Conservation (phyloP, 2,113 vertebrate genomes). For the Seriola dumerili region DNA sequence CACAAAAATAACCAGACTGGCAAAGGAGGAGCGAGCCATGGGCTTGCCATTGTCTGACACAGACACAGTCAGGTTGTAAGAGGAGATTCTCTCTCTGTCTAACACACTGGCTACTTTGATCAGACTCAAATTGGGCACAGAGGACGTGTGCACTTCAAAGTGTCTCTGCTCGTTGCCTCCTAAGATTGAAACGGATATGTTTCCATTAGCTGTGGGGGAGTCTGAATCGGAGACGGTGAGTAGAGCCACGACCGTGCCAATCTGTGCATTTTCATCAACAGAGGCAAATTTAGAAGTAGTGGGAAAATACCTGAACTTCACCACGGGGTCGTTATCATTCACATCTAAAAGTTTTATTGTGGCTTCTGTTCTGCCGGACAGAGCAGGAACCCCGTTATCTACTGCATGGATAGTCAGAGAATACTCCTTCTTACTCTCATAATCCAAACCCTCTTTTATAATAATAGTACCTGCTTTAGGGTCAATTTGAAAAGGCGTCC, state of each 20-base stretch:
- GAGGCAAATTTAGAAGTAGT: conserved; percentile 96
- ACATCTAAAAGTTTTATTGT: conserved; percentile 93
- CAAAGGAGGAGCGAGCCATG: conserved; percentile 91
- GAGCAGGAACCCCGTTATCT: conserved; percentile 90
- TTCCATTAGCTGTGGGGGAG: conserved; percentile 93
- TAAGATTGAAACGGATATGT: conserved; percentile 95
- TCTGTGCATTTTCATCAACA: conserved; percentile 95
- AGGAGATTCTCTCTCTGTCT: conserved; percentile 95
- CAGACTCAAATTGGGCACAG: conserved; percentile 95
- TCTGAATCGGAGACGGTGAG: conserved; percentile 96
- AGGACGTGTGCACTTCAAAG: conserved; percentile 97
- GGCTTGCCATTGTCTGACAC: conserved; percentile 92
- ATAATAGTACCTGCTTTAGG: conserved; percentile 91
- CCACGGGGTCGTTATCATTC: conserved; percentile 96
- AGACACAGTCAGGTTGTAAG: conserved; percentile 97
- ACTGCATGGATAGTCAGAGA: conserved; percentile 92
- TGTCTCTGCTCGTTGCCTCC: conserved; percentile 96
- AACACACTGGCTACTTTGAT: conserved; percentile 96
- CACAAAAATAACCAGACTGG: conserved; percentile 96
- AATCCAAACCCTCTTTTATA: conserved; percentile 92
- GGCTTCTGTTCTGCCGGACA: conserved; percentile 93
- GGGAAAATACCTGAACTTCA: conserved; percentile 94
- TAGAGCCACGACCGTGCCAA: conserved; percentile 95
- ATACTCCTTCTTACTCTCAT: conserved; percentile 91
- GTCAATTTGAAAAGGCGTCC: conserved; percentile 94